Evolutionary conservation across 2,113 vertebrate species (phyloP), one percentile per base, ranked within the genome.

Genomic region (Prionailurus bengalensis): DNA sequence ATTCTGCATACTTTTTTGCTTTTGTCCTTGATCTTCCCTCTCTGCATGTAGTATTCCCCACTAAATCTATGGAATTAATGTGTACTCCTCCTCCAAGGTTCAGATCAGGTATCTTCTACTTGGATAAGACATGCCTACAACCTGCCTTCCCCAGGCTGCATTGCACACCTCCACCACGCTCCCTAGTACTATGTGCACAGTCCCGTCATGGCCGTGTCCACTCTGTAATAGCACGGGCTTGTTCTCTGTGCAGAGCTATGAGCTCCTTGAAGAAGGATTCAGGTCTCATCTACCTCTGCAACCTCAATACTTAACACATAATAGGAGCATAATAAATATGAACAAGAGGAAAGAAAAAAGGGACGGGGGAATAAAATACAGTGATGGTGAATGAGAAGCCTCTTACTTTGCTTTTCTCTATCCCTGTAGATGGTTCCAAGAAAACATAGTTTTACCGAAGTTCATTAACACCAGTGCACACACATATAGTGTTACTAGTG

Each of bases 351-450:
- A 83, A 84, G 17, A 80, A 70, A 90, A 80, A 39, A 66, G 11
- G 23, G 27, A 39, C 16, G 3, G 0, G 15, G 10, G 10, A 36
- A 93, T 92, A 93, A 58, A 61, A 76, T 93, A n/a, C 15, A 31
- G 10, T 89, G 31, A 73, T 27, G 1, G 4, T 82, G 45, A 81
- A 70, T 27, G 13, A 79, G 8, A 91, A 88, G 45, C 3, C 17
- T 94, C 42, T 96, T 81, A 66, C 15, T 89, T 61, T 70, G 6
- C 48, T 89, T 81, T 90, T 73, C 10, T 63, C 58, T 63, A 21
- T 82, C 29, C 17, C 74, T 3, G 4, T 55, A 83, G 1, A n/a
- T 31, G 89, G 12, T 94, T 51, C 33, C 70, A 94, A 91, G 65
- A 74, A 70, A 25, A 63, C 36, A 63, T 10, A 86, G 31, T 53